These are phyloP conservation scores for Pocillopora damicornis DNA, from an alignment of 64 coral and sea anemone species.

Conservation along the genomic window DNA sequence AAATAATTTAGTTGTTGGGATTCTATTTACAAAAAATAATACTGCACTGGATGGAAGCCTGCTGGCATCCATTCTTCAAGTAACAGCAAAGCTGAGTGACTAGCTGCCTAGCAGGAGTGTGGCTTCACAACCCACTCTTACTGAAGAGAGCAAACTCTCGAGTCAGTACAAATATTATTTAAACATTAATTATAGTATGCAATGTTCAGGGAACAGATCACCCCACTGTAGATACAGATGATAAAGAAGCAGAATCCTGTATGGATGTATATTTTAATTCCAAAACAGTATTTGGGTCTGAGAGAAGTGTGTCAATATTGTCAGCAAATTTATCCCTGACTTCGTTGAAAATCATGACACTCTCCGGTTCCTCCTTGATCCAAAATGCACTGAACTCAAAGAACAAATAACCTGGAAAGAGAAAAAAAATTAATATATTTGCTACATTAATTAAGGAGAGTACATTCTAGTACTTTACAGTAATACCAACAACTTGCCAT, in stretches of 20 bases:
- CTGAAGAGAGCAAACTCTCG: too few relatives aligned
- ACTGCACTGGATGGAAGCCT: background rate
- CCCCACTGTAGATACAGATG: slow-evolving; percentile 65
- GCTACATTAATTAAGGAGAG: too few relatives aligned
- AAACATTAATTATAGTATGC: background rate
- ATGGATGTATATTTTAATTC: slow-evolving; percentile 59
- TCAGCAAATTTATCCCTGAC: slow-evolving; percentile 86
- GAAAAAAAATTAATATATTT: background rate
- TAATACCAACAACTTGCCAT: too few relatives aligned
- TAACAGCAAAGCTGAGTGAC: too few relatives aligned
- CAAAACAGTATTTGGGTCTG: slow-evolving; percentile 19
- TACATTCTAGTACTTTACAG: too few relatives aligned
- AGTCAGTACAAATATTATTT: too few relatives aligned
- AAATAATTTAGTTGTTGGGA: background rate
- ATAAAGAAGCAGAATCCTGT: slow-evolving; percentile 43
- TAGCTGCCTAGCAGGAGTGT: too few relatives aligned
- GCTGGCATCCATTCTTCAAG: too few relatives aligned
- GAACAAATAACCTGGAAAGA: slow-evolving; percentile 82
- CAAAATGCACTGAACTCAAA: slow-evolving; percentile 95
- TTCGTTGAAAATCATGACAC: slow-evolving; percentile 90
- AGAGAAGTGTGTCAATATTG: slow-evolving; percentile 50
- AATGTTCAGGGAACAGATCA: background rate
- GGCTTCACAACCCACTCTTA: too few relatives aligned
- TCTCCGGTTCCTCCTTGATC: slow-evolving; percentile 84
- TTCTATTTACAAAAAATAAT: background rate